phyloP scores from a whole-genome alignment of 2,888 invertebrate genomes.

The Dugesia japonica region DNA sequence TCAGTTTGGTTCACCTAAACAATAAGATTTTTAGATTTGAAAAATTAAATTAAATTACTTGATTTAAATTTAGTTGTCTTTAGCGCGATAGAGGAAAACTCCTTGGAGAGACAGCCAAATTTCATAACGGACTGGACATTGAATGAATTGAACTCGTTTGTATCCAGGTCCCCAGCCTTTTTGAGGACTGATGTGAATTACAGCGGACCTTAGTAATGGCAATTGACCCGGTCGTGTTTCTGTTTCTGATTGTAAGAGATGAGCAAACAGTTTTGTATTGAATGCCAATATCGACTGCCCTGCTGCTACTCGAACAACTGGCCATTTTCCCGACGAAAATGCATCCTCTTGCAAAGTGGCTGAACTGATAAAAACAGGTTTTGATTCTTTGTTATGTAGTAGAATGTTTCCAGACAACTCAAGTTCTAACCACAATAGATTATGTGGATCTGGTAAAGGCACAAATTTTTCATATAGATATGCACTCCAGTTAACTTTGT shows the following conservation, averaged over 20 bases:
- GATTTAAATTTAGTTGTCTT: no score
- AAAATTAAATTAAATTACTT: no score
- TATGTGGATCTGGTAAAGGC: not conserved
- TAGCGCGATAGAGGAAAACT: not conserved
- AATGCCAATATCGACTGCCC: not conserved
- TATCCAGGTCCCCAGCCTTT: not conserved
- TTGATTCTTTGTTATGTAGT: not conserved
- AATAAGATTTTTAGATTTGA: no score
- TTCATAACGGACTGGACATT: not conserved
- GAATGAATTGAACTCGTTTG: slow-evolving; percentile 3
- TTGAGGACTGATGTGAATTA: not conserved
- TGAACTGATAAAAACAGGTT: not conserved
- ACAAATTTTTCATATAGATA: not conserved
- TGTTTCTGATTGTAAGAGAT: not conserved
- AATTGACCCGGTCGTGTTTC: slow-evolving; percentile 12
- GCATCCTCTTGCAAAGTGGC: not conserved
- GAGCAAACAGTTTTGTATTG: not conserved
- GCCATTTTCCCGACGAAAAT: not conserved
- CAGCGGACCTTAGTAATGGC: not conserved
- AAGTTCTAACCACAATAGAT: not conserved
- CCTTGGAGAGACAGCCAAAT: not conserved
- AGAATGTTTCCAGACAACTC: not conserved
- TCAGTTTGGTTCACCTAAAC: no score
- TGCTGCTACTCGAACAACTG: not conserved
- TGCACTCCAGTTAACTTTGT: not conserved